These are phyloP conservation scores for Temnothorax rugatulus DNA, from an alignment of 2,888 invertebrate genomes.

Conservation along the genomic window DNA sequence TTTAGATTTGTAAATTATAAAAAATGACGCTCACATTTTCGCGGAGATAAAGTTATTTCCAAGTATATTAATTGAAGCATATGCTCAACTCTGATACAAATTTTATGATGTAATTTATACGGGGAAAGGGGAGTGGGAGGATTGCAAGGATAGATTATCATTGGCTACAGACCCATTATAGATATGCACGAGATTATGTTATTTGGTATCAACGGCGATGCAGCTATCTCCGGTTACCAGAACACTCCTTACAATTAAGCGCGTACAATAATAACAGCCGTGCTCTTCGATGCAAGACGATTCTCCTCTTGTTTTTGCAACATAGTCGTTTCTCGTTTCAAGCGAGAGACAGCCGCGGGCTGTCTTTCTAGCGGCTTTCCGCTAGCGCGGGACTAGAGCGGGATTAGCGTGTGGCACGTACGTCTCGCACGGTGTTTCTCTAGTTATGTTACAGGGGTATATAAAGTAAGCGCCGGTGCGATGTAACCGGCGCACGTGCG, in stretches of 20 bases:
- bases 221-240: conserved; percentile 40
- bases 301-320: conserved; percentile 42
- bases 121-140: not conserved
- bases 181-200: conserved; percentile 30
- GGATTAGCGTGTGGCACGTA: conserved; percentile 40
- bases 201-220: conserved; percentile 19
- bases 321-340: conserved; percentile 40
- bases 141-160: not conserved
- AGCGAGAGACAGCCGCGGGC: conserved; percentile 38
- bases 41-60: not conserved
- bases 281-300: conserved; percentile 33
- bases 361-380: conserved; percentile 40
- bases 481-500: conserved; percentile 36
- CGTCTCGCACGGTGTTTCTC: conserved; percentile 26
- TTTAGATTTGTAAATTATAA: not conserved
- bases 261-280: conserved; percentile 34
- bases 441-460: conserved; percentile 27
- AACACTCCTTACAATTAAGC: conserved; percentile 43
- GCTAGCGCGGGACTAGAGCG: conserved; percentile 26
- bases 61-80: not conserved
- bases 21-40: not conserved
- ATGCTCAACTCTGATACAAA: not conserved
- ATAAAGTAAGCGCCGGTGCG: conserved; percentile 32
- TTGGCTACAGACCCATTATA: not conserved
- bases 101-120: conserved; percentile 6